These are phyloP conservation scores for Falco concolor DNA, from an alignment of 2,797 vertebrate genomes.

Conservation along the genomic window DNA sequence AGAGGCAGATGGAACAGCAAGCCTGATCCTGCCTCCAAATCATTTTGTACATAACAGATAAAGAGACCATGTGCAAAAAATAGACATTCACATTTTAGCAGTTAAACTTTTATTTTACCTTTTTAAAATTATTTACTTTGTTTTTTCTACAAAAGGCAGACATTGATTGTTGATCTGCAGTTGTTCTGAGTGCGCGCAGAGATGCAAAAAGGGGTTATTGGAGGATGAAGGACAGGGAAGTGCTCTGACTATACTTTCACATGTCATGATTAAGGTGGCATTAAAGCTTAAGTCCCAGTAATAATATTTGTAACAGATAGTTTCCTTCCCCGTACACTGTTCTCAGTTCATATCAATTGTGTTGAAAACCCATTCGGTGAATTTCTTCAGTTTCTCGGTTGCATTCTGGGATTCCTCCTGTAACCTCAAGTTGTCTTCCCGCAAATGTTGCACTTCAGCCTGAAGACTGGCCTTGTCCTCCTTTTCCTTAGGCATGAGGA, in stretches of 20 bases:
- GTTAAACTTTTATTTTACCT: constrained; percentile 78
- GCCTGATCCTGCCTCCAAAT: constrained; percentile 59
- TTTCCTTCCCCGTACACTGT: neutral
- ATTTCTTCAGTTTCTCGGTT: constrained; percentile 95
- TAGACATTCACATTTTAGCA: constrained; percentile 85
- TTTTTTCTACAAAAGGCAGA: constrained; percentile 79
- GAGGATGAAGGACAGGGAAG: constrained; percentile 52
- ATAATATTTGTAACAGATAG: constrained; percentile 13
- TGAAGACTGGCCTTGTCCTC: constrained; percentile 90
- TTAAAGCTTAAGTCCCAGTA: constrained; percentile 52
- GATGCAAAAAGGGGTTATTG: constrained; percentile 39
- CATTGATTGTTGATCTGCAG: constrained; percentile 73
- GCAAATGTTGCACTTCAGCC: constrained; percentile 89
- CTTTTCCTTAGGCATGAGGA: constrained; percentile 80
- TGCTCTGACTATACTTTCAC: constrained; percentile 47
- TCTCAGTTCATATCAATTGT: constrained; percentile 96
- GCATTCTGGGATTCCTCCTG: constrained; percentile 95
- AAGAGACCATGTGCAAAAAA: constrained; percentile 82
- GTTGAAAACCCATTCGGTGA: constrained; percentile 99
- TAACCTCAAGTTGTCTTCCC: constrained; percentile 92
- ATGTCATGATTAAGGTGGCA: constrained; percentile 42
- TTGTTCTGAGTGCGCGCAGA: constrained; percentile 62
- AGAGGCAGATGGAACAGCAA: constrained; percentile 42
- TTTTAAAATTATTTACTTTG: constrained; percentile 77
- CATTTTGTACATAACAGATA: constrained; percentile 75